Conservation (phyloP, 2,113 vertebrate genomes). For the Acrocephalus arundinaceus region DNA sequence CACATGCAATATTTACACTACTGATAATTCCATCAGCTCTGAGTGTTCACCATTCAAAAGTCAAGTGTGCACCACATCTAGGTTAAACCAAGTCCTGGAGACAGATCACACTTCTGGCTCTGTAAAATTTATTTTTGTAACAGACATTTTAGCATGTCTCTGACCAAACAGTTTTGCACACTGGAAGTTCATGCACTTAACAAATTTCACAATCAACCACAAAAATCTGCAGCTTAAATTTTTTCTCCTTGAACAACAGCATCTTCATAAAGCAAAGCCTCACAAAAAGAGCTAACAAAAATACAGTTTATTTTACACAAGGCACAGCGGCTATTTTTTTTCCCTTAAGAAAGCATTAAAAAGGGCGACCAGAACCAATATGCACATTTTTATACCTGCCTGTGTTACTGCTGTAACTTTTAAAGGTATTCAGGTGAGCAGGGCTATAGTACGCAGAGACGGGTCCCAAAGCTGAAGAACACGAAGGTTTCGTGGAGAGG, state of each 20-base stretch:
- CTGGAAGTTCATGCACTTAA: fast-evolving
- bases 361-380: too few relatives aligned
- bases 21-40: background rate
- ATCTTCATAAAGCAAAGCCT: background rate
- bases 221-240: background rate
- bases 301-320: background rate
- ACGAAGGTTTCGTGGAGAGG: fast-evolving
- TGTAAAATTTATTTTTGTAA: background rate
- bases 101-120: background rate
- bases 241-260: background rate
- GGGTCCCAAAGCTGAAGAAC: background rate
- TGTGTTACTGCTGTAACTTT: background rate
- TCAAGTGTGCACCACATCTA: fast-evolving
- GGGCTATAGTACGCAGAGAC: background rate
- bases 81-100: background rate
- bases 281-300: fast-evolving
- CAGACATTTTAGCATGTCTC: fast-evolving
- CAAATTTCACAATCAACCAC: background rate
- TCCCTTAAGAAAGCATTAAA: background rate
- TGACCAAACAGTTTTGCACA: background rate
- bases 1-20: fast-evolving
- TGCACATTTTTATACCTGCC: fast-evolving
- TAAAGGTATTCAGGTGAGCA: background rate
- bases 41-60: background rate
- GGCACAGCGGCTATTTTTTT: background rate